Evolutionary conservation across 2,113 vertebrate species (phyloP).

Genomic region (Paramormyrops kingsleyae): DNA sequence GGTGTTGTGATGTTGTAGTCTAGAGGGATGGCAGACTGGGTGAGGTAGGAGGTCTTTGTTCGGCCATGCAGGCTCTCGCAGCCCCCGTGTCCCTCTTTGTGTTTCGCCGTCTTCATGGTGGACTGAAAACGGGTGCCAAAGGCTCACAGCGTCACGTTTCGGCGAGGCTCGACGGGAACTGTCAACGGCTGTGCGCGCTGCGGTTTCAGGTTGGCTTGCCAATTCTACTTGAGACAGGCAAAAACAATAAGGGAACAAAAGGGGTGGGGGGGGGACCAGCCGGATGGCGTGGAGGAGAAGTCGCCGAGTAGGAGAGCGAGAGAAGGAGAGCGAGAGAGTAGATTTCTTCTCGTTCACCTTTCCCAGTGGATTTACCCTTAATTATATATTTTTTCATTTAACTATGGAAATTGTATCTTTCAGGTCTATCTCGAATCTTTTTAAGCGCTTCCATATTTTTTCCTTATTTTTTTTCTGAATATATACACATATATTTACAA

Average conservation of each 20-base stretch:
- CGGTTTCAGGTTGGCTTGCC: slow-evolving; percentile 55
- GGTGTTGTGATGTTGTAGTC: background rate
- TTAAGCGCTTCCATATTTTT: slow-evolving; percentile 16
- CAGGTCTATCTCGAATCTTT: background rate
- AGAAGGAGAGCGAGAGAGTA: slow-evolving; percentile 26
- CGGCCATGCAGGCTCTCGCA: background rate
- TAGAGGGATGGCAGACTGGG: background rate
- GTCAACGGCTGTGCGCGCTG: background rate
- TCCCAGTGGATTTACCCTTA: background rate
- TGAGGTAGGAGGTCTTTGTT: background rate
- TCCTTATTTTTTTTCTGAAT: background rate
- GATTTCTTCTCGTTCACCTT: slow-evolving; percentile 3
- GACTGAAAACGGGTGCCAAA: background rate
- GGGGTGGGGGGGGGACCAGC: slow-evolving; percentile 42
- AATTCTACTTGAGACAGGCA: slow-evolving; percentile 54
- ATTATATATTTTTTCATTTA: slow-evolving; percentile 26
- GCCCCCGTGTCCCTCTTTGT: background rate
- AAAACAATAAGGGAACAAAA: slow-evolving; percentile 16
- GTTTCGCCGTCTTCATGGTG: background rate
- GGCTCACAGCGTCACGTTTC: background rate
- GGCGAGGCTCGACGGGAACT: background rate
- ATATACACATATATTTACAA: background rate
- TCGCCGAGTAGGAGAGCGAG: slow-evolving; percentile 27
- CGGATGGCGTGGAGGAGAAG: background rate
- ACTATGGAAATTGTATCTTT: slow-evolving; percentile 4